Conservation (phyloP, 1,140 invertebrate species). For the Neoseiulus cucumeris region DNA sequence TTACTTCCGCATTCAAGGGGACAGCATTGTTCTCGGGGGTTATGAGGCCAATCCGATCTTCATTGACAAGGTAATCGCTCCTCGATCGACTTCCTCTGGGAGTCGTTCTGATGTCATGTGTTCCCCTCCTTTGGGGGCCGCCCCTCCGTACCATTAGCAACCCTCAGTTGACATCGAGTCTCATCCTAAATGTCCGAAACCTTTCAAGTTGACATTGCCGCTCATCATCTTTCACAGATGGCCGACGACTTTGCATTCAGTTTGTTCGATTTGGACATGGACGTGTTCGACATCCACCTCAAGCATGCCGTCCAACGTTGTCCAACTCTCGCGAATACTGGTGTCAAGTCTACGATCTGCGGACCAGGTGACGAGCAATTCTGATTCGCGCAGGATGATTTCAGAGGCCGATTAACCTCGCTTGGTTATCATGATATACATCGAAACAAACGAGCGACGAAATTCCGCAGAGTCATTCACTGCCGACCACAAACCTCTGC, state of each 20-base stretch:
- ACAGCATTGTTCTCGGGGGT: constrained; percentile 57
- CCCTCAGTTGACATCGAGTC: background rate
- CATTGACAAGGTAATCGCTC: constrained; percentile 40
- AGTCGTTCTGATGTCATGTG: constrained; percentile 14
- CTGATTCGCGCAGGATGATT: background rate
- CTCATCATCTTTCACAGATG: constrained; percentile 30
- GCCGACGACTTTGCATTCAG: constrained; percentile 53
- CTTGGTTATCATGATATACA: no score
- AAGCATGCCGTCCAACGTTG: constrained; percentile 47
- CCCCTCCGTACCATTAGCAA: background rate
- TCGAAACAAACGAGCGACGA: background rate
- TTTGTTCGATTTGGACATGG: constrained; percentile 65
- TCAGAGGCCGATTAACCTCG: no score
- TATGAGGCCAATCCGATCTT: constrained; percentile 66
- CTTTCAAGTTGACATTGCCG: background rate
- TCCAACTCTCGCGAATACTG: constrained; percentile 45
- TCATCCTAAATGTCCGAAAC: background rate
- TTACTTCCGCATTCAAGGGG: constrained; percentile 64
- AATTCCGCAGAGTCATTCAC: constrained; percentile 55
- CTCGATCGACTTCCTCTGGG: background rate
- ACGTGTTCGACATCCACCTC: constrained; percentile 52
- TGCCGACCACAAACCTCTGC: constrained; percentile 66
- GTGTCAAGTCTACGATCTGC: constrained; percentile 58
- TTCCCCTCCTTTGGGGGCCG: constrained; percentile 2
- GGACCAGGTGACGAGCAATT: constrained; percentile 26